Conservation (phyloP, 2,888 invertebrate genomes). For the Empis stercorea region DNA sequence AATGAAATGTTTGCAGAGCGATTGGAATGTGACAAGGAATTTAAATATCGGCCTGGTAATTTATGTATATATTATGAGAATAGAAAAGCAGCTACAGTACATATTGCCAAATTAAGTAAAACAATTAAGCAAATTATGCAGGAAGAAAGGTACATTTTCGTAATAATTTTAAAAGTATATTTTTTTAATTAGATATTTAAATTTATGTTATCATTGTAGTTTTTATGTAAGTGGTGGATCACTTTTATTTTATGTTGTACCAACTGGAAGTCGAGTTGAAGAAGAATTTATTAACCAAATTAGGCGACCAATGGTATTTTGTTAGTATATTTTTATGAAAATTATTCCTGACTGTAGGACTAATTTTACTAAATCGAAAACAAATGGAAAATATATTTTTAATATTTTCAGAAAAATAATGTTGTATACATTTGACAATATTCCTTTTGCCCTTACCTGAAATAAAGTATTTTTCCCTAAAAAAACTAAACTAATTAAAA, state of each 20-base stretch:
- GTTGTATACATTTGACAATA: too few species aligned
- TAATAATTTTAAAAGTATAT: neutral
- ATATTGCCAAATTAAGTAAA: constrained; percentile 42
- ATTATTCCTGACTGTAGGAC: too few species aligned
- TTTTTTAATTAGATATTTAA: neutral
- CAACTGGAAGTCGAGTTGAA: constrained; percentile 25
- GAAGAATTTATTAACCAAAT: constrained; percentile 26
- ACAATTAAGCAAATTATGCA: constrained; percentile 47
- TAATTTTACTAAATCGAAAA: too few species aligned
- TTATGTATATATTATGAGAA: constrained; percentile 66
- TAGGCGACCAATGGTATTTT: constrained; percentile 24
- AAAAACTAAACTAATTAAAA: too few species aligned
- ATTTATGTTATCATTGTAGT: constrained; percentile 16
- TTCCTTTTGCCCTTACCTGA: too few species aligned
- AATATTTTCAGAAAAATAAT: too few species aligned
- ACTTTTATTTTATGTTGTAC: constrained; percentile 31
- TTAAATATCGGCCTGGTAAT: constrained; percentile 46
- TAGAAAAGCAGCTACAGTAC: constrained; percentile 43
- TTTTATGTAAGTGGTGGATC: constrained; percentile 31
- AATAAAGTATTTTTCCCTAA: too few species aligned
- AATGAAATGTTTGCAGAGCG: constrained; percentile 53
- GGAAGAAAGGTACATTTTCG: constrained; percentile 30
- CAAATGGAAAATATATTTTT: too few species aligned
- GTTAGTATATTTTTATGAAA: constrained; percentile 6
- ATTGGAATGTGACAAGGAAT: constrained; percentile 56